Conservation (phyloP, 2,888 invertebrate genomes). For the Heliothis peltigera region DNA sequence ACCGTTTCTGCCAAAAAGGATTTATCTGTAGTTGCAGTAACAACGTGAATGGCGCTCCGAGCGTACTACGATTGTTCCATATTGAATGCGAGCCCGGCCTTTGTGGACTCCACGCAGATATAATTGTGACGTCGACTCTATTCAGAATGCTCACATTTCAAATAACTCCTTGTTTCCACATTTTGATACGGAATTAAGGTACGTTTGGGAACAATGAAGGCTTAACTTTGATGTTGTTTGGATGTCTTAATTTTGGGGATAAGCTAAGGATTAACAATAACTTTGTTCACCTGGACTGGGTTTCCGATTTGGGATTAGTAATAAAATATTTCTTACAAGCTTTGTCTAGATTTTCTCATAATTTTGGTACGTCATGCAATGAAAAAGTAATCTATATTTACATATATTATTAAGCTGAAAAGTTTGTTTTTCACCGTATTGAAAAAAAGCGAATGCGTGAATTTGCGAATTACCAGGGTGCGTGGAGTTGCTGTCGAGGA, state of each 20-base stretch:
- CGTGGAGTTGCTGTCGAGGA: no score
- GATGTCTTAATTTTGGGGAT: background rate
- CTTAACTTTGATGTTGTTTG: background rate
- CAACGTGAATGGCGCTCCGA: conserved; percentile 22
- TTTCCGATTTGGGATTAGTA: no score
- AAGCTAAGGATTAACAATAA: background rate
- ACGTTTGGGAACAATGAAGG: background rate
- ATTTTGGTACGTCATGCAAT: no score
- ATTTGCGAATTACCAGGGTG: no score
- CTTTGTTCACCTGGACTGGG: background rate
- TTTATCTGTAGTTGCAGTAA: conserved; percentile 47
- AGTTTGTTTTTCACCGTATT: no score
- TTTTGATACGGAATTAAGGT: conserved; percentile 6
- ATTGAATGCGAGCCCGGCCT: conserved; percentile 33
- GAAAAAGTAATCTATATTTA: no score
- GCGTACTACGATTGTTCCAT: conserved; percentile 37
- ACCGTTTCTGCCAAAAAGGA: conserved; percentile 13
- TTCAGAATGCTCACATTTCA: conserved; percentile 8
- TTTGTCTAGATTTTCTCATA: no score
- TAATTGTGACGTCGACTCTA: conserved; percentile 38
- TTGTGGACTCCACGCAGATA: conserved; percentile 34
- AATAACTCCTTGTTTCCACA: conserved; percentile 7
- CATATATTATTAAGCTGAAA: no score
- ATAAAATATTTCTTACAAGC: no score
- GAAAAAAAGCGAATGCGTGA: no score